Base-by-base conservation (phyloP, 2,888 invertebrate genomes). In the Ethmia dodecea region DNA sequence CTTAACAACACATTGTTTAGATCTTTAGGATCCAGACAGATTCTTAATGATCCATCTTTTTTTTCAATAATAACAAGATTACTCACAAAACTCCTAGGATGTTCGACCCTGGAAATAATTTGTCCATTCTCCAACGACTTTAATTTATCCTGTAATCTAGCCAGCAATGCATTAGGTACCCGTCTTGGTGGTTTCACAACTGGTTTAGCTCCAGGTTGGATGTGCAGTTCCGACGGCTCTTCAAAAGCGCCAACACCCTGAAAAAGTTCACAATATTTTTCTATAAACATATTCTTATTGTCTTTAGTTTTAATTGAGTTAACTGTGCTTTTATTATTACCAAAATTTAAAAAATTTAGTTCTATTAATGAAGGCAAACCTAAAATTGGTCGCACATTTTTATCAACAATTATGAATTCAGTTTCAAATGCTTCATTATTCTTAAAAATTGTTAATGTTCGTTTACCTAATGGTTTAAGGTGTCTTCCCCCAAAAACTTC, bases 11-110 rank as follows among this genome's bases (percentile, higher is more conserved):
- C 39, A 11, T 46, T 38, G 26, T 49, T 45, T 2, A 45, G 24
- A 8, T 46, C 41, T 31, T 45, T 28, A 3, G 46, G 44, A 32
- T 46, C 44, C n/a, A 45, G 10, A 33, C 43, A 46, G 9, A 49
- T 37, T 40, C 43, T 37, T 31, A 48, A 35, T 16, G 8, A 20
- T 5, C 35, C 33, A 39, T 43, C 45, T 16, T 13, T 37, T 16
- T 45, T 45, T 34, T 47, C 45, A 12, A 41, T 39, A 14, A 44
- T 38, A 6, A 38, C 42, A 4, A 40, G 14, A 35, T 47, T 47
- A 31, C 44, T 47, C 12, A 44, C 47, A 37, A 37, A 44, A 18
- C 3, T 26, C 6, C 27, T 26, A 1, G 47, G 44, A 13, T 45
- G 38, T 18, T 47, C 43, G 10, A 42, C 42, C 12, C 36, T 44